Percentiles rank a stretch among this genome's conserved stretches.
phyloP scores from a whole-genome alignment of 1,140 invertebrate species.

The Pteromalus puparum region DNA sequence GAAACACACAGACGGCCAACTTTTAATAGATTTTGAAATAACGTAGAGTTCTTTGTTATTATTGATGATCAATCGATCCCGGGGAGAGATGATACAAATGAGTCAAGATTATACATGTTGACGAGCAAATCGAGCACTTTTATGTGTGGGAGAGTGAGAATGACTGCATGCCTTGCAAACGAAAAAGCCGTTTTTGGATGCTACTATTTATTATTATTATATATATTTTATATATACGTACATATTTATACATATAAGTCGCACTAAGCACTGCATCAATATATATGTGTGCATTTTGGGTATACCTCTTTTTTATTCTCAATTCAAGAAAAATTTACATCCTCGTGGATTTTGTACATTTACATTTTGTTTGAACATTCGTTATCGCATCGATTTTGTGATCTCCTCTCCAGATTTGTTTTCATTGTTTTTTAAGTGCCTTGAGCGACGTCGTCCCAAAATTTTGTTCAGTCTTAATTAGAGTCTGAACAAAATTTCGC shows the following conservation, averaged over 20 bases:
- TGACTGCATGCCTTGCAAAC: constrained; percentile 75
- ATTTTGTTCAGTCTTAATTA: too few species aligned
- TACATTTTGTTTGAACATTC: neutral
- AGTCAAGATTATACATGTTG: constrained; percentile 4
- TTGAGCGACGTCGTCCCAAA: too few species aligned
- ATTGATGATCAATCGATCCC: too few species aligned
- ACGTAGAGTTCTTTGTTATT: neutral
- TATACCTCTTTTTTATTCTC: constrained; percentile 72
- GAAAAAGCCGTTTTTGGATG: constrained; percentile 74
- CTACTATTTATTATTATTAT: constrained; percentile 70
- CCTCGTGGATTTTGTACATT: neutral
- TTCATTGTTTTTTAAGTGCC: neutral
- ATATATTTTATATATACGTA: constrained; percentile 67
- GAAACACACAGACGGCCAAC: neutral
- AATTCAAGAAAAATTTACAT: constrained; percentile 9
- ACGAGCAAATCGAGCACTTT: constrained; percentile 50
- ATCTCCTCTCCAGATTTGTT: neutral
- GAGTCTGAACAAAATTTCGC: too few species aligned
- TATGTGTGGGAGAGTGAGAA: constrained; percentile 75
- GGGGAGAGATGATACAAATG: neutral
- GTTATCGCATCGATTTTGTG: constrained; percentile 5
- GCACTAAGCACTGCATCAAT: constrained; percentile 75
- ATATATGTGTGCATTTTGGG: constrained; percentile 75
- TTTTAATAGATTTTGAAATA: neutral
- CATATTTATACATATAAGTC: constrained; percentile 74